phyloP scores from a whole-genome alignment of 2,888 invertebrate species.

The Cecidostiba fungosa region DNA sequence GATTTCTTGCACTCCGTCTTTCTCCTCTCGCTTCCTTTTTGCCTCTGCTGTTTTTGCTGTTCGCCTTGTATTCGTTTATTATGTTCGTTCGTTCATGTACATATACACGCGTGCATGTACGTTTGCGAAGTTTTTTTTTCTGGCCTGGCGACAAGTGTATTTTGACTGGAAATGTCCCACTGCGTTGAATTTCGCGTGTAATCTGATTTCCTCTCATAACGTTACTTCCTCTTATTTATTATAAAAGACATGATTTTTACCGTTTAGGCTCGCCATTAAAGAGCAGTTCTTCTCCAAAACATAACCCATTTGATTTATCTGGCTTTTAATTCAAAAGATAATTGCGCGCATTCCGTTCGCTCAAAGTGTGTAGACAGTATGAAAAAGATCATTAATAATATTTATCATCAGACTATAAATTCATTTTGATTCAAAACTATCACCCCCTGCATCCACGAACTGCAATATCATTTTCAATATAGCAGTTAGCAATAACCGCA shows the following conservation, averaged over 20 bases:
- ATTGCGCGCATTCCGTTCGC: background rate
- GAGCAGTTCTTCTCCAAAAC: background rate
- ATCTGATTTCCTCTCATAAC: background rate
- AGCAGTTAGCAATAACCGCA: background rate
- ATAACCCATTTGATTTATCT: background rate
- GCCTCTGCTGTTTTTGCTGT: background rate
- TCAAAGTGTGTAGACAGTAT: background rate
- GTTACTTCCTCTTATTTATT: background rate
- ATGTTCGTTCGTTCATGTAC: background rate
- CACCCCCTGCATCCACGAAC: background rate
- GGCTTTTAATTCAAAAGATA: slow-evolving; percentile 26
- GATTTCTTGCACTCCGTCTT: slow-evolving; percentile 32
- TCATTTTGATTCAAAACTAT: background rate
- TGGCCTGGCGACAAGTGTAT: background rate
- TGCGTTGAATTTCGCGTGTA: background rate
- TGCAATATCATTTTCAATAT: slow-evolving; percentile 15
- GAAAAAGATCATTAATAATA: background rate
- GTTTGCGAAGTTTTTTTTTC: background rate
- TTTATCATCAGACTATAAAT: background rate
- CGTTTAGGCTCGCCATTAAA: background rate
- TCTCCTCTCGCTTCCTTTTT: background rate
- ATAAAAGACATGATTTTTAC: background rate
- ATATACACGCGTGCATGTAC: background rate
- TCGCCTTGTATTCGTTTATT: background rate
- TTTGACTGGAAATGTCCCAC: background rate